Percentiles rank a stretch among this genome's conserved stretches.
phyloP scores from a whole-genome alignment of 92 coral and sea anemone species.

The Phymanthus crucifer region DNA sequence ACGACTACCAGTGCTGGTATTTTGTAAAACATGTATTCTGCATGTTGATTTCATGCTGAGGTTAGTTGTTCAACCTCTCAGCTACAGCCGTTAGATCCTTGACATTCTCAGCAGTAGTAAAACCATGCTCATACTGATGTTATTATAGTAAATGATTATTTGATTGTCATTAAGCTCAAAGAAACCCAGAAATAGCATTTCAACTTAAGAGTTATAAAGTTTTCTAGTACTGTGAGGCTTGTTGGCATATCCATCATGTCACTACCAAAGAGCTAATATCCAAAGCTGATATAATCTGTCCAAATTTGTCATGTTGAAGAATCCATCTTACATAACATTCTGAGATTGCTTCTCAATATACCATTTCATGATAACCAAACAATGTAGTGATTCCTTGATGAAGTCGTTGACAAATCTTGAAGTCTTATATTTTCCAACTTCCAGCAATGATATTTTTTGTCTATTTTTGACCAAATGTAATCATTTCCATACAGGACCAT shows the following conservation, averaged over 20 bases:
- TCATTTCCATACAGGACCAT: too few species aligned
- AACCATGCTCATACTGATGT: not conserved
- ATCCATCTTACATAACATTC: not conserved
- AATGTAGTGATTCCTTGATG: not conserved
- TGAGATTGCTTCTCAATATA: not conserved
- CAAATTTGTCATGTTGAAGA: not conserved
- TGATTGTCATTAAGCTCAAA: not conserved
- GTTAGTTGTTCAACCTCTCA: not conserved
- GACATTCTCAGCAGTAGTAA: constrained; percentile 27
- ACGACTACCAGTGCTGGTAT: not conserved
- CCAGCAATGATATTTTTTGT: too few species aligned
- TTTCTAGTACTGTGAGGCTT: not conserved
- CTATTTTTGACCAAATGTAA: too few species aligned
- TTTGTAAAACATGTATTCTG: not conserved
- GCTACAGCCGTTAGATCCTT: not conserved
- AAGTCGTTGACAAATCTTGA: not conserved
- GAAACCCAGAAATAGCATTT: not conserved
- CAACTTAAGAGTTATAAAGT: not conserved
- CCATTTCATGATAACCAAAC: not conserved
- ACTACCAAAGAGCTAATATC: not conserved
- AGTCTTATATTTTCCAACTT: not conserved
- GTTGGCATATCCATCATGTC: not conserved
- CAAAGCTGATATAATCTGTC: not conserved
- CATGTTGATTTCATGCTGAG: not conserved
- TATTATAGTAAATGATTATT: not conserved